A percentile compares a stretch with the other conserved stretches of the same genome.
Evolutionary conservation across 37 sponge, comb jelly and placozoan genomes (phyloP).

Genomic region (Halichondria panicea): DNA sequence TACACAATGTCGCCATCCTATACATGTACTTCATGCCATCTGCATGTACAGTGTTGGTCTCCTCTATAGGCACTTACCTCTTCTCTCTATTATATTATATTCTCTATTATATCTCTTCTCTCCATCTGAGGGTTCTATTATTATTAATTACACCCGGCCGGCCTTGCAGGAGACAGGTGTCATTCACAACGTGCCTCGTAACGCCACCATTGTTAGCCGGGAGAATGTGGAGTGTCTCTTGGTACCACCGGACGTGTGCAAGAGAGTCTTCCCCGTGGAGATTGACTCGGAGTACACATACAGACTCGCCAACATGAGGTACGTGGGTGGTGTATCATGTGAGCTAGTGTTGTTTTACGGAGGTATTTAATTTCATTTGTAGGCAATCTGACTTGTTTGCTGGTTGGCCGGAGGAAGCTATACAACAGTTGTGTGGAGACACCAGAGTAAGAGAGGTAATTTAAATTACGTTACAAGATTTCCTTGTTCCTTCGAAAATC

Average conservation of each 20-base stretch:
- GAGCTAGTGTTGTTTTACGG: not conserved
- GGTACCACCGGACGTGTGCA: conserved; percentile 13
- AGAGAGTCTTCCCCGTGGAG: conserved; percentile 31
- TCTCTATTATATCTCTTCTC: too few relatives aligned
- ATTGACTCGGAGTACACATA: conserved; percentile 22
- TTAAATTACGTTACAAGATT: not conserved
- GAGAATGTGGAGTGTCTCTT: conserved; percentile 49
- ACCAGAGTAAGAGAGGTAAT: conserved; percentile 8
- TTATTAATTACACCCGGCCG: conserved; percentile 1
- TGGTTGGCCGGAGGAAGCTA: conserved; percentile 40
- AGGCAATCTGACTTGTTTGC: conserved; percentile 30
- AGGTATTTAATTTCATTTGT: not conserved
- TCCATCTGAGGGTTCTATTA: too few relatives aligned
- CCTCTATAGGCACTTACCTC: too few relatives aligned
- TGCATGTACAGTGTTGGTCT: too few relatives aligned
- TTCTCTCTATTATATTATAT: too few relatives aligned
- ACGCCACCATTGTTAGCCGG: conserved; percentile 38
- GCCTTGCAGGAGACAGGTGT: conserved; percentile 45
- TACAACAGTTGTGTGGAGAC: conserved; percentile 6
- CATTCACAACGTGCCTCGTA: conserved; percentile 31
- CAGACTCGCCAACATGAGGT: conserved; percentile 39
- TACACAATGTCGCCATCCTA: too few relatives aligned
- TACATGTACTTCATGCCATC: too few relatives aligned
- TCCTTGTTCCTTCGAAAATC: not conserved
- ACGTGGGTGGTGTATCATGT: not conserved